phyloP scores from a whole-genome alignment of 2,797 vertebrate species.

The Falco cherrug region DNA sequence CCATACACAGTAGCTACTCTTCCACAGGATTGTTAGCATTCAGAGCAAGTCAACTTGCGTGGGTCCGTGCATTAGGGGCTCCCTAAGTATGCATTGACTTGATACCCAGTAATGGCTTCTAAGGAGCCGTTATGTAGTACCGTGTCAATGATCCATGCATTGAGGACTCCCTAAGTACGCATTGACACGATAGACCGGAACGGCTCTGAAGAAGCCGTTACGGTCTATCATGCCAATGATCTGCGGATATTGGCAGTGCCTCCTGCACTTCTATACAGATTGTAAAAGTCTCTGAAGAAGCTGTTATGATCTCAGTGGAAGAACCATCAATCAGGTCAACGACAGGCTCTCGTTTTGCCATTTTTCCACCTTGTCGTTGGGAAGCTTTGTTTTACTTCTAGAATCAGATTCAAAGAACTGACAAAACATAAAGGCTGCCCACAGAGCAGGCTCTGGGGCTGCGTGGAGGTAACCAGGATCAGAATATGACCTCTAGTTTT shows the following conservation, averaged over 20 bases:
- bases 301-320: conserved; percentile 57
- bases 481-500: background rate
- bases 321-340: conserved; percentile 17
- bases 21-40: conserved; percentile 80
- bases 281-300: conserved; percentile 74
- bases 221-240: conserved; percentile 82
- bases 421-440: background rate
- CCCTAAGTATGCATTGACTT: conserved; percentile 84
- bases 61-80: conserved; percentile 78
- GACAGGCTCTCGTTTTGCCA: background rate
- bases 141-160: conserved; percentile 82
- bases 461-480: background rate
- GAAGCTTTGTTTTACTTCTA: background rate
- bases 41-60: conserved; percentile 76
- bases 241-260: conserved; percentile 80
- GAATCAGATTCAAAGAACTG: background rate
- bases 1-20: conserved; percentile 74
- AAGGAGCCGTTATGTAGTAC: conserved; percentile 82
- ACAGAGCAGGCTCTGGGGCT: background rate
- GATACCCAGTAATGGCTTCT: conserved; percentile 83
- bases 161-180: conserved; percentile 82
- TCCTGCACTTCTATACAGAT: conserved; percentile 74
- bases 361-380: background rate
- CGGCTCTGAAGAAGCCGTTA: conserved; percentile 81
- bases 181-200: conserved; percentile 81